Base-by-base conservation (phyloP, 2,113 vertebrate genomes). In the Aspidoscelis tigris region DNA sequence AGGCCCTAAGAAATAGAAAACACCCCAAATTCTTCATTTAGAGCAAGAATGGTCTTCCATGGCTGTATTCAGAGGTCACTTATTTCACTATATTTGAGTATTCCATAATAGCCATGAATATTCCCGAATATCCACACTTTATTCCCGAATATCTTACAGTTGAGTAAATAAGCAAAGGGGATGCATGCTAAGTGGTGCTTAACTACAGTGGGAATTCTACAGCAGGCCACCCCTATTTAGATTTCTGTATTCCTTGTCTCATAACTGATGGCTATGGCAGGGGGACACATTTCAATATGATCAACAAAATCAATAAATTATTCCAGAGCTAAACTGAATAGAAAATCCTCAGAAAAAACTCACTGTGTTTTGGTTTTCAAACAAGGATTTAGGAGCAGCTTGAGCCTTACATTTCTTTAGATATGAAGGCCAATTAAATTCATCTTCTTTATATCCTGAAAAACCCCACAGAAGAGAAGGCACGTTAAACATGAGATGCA, bases 321-420 rank as follows among this genome's bases (percentile, higher is more conserved):
- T 33, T n/a, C 58, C 65, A 78, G 69, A 58, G 41, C 18, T 66
- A 66, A 24, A 4, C 6, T 3, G 55, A 78, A 14, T 4, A 39
- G 43, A 64, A 22, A 9, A 53, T 61, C 53, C 61, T 26, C 16
- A 73, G 1, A 3, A 16, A 18, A 9, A 86, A 94, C 96, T 95
- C 95, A 98, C 97, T 89, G 96, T 88, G 88, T 97, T 97, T 90
- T 97, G 97, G 87, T 97, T 97, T 95, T 97, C 96, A 94, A 98
- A 97, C 21, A 97, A 94, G 71, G 96, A 96, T 87, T 97, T 97
- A 82, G 97, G 97, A 71, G 97, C 97, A 73, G 97, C 96, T 88
- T 98, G 97, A 87, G 96, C 96, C 89, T 97, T 97, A 90, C 96
- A 96, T 11, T 94, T 94, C 87, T 97, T 98, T 24, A 97, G 94